Percentiles rank a stretch among this genome's conserved stretches.
Evolutionary conservation across 37 sponge, comb jelly and placozoan genomes (phyloP).

Genomic region (Cladorhizidae sp.): DNA sequence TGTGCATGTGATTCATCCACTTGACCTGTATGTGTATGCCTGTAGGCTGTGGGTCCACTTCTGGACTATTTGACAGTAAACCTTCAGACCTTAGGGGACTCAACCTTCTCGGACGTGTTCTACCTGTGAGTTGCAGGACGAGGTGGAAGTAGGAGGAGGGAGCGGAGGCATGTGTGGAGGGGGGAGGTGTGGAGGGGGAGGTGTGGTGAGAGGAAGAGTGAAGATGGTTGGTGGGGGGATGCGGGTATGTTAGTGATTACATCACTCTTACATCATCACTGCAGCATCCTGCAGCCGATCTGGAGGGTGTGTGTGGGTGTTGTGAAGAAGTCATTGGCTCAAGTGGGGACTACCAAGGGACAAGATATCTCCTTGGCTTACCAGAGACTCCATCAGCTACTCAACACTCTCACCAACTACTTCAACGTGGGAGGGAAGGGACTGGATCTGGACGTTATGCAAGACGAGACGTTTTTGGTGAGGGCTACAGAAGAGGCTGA

Average conservation of each 20-base stretch:
- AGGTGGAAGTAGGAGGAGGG: neutral
- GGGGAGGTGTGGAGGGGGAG: neutral
- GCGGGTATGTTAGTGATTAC: too few relatives aligned
- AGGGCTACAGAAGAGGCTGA: neutral
- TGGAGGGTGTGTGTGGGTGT: slow-evolving; percentile 20
- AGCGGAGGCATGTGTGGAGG: neutral
- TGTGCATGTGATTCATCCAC: too few relatives aligned
- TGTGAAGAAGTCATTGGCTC: neutral
- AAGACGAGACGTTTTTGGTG: slow-evolving; percentile 40
- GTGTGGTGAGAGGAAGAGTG: neutral
- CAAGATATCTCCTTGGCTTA: neutral
- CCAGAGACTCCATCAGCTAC: neutral
- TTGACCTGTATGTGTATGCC: too few relatives aligned
- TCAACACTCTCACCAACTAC: slow-evolving; percentile 26
- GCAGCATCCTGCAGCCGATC: slow-evolving; percentile 34
- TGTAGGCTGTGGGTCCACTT: slow-evolving; percentile 28
- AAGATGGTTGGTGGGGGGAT: neutral
- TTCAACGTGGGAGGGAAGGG: slow-evolving; percentile 63
- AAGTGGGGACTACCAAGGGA: slow-evolving; percentile 10
- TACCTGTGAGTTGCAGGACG: slow-evolving; percentile 10
- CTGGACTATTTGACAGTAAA: slow-evolving; percentile 43
- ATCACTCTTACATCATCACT: neutral
- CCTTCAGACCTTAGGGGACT: slow-evolving; percentile 32
- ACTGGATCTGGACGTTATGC: slow-evolving; percentile 16
- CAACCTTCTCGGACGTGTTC: slow-evolving; percentile 32